Conservation (phyloP, 2,888 invertebrate genomes). For the Ochropleura plecta region DNA sequence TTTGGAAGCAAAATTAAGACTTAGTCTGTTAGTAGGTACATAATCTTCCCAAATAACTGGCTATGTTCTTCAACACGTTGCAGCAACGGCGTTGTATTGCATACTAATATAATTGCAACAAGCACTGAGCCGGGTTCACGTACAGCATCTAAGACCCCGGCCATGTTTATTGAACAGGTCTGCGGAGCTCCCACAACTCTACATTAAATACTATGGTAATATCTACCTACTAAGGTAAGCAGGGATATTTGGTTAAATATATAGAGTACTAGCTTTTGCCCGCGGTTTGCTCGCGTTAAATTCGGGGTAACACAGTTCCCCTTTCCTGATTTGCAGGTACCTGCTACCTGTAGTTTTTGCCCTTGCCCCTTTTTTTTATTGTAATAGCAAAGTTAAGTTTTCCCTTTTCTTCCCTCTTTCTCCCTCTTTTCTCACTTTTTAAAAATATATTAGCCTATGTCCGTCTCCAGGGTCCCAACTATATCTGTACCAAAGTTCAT, state of each 20-base stretch:
- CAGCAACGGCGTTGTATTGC: constrained; percentile 47
- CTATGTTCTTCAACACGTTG: constrained; percentile 36
- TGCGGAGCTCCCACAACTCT: constrained; percentile 10
- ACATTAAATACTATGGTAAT: constrained; percentile 25
- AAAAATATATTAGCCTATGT: no score
- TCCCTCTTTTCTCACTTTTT: no score
- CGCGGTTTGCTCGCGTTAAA: no score
- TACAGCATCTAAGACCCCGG: constrained; percentile 30
- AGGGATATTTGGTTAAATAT: not conserved
- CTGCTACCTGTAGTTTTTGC: no score
- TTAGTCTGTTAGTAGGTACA: not conserved
- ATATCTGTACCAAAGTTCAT: no score
- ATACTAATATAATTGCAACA: constrained; percentile 59
- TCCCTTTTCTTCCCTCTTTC: no score
- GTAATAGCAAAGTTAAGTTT: no score
- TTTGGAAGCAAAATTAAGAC: not conserved
- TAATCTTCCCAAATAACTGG: constrained; percentile 1
- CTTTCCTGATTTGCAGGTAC: no score
- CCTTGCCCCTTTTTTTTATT: no score
- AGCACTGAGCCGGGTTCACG: constrained; percentile 43
- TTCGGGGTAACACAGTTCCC: no score
- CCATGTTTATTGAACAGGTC: constrained; percentile 59
- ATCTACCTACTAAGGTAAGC: not conserved
- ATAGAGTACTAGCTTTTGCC: no score
- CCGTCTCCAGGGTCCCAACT: no score